Percentiles rank a stretch among this genome's conserved stretches.
These are phyloP conservation scores for Meloidogyne chitwoodi DNA, from an alignment of 1,140 invertebrate genomes.

Conservation along the genomic window DNA sequence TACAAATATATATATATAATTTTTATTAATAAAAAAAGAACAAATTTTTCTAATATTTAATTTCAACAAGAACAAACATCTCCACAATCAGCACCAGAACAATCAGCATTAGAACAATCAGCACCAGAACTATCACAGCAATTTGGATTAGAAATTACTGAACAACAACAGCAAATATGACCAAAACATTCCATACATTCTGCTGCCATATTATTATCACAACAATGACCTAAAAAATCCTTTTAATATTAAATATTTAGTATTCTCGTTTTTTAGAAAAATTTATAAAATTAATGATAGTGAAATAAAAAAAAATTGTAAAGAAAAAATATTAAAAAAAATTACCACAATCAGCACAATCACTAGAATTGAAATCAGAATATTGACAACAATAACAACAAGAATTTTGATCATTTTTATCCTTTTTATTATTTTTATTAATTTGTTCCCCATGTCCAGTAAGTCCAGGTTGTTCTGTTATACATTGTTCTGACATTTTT, in stretches of 20 bases:
- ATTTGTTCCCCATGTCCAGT: background rate
- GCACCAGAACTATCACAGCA: background rate
- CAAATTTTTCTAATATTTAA: too few relatives aligned
- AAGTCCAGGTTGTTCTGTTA: background rate
- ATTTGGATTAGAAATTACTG: background rate
- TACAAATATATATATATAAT: background rate
- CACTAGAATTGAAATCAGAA: background rate
- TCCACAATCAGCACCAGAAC: background rate
- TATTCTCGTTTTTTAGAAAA: too few relatives aligned
- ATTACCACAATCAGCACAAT: background rate
- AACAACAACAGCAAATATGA: background rate
- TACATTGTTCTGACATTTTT: background rate
- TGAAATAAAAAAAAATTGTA: too few relatives aligned
- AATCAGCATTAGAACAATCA: background rate
- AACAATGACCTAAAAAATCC: background rate
- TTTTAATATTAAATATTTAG: background rate
- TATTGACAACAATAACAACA: background rate
- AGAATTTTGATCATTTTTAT: background rate
- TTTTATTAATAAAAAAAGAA: too few relatives aligned
- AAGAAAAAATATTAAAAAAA: background rate
- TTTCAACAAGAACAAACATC: background rate
- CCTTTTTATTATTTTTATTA: background rate
- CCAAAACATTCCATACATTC: background rate
- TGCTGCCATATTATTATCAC: background rate
- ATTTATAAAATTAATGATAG: too few relatives aligned